Evolutionary conservation across 2,113 vertebrate genomes (phyloP).

Genomic region (Trogon melanurus): DNA sequence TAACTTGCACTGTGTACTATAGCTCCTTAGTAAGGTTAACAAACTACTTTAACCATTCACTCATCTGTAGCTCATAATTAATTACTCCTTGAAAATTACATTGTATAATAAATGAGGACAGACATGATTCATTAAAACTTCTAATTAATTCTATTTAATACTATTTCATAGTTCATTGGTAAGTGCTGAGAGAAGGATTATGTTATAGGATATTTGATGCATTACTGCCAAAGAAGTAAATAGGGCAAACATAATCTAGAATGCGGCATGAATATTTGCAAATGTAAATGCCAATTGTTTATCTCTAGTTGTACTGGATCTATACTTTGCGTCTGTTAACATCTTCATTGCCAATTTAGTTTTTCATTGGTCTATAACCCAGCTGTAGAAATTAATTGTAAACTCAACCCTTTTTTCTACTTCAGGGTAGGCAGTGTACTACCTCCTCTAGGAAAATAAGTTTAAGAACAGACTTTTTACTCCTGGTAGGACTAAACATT

Average conservation of each 20-base stretch:
- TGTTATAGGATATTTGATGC: constrained; percentile 70
- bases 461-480: neutral
- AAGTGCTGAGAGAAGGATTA: constrained; percentile 80
- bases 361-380: constrained; percentile 8
- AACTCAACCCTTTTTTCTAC: neutral
- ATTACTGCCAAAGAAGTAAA: constrained; percentile 73
- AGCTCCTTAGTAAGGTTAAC: constrained; percentile 76
- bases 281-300: constrained; percentile 66
- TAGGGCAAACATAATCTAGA: constrained; percentile 66
- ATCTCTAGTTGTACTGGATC: constrained; percentile 6
- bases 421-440: neutral
- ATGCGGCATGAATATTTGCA: constrained; percentile 53
- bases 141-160: constrained; percentile 87
- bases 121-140: constrained; percentile 86
- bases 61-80: constrained; percentile 82
- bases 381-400: neutral
- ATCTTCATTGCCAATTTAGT: constrained; percentile 1
- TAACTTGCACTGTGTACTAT: constrained; percentile 54
- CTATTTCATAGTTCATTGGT: constrained; percentile 85
- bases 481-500: fast-evolving
- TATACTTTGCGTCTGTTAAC: neutral
- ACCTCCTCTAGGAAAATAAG: neutral
- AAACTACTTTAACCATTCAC: constrained; percentile 80
- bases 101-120: constrained; percentile 85
- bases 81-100: constrained; percentile 82